Evolutionary conservation across 2,888 invertebrate species (phyloP), one percentile per base, ranked within the genome.

Genomic region (Globia sparganii): DNA sequence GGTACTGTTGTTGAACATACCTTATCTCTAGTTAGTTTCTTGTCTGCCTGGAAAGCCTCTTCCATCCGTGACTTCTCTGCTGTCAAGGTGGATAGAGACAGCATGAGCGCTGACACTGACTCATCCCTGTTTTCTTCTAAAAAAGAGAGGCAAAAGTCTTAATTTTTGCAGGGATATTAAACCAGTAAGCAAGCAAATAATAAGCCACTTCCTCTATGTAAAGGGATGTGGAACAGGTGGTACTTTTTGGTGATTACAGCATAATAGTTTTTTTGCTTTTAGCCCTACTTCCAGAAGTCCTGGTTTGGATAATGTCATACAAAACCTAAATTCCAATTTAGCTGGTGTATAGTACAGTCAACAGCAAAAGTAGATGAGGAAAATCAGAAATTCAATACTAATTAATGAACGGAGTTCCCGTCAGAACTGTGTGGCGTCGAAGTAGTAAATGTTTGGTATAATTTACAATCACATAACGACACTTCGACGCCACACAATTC

Each of bases 11-110:
- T 73, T 2, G 1, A 9, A 37, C 40, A 43, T 85, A 98, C 98
- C 88, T 94, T 96, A 82, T 97, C 97, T 82, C 96, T 93, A 0
- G 96, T 96, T n/a, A 96, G 92, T 90, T 97, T 98, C 87, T 97
- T 98, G 89, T 98, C 98, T 21, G 97, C 97, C 89, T 98, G 98
- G 92, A 98, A 99, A 64, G 97, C 98, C 71, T 98, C 98, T 94
- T 99, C 99, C 97, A 98, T 98, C 65, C 98, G 97, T 1, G 98
- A 97, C 91, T 99, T 99, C 92, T 99, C 99, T 6, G 98, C 97
- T 0, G 98, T 97, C 49, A 99, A 94, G 1, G 98, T 98, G 0
- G 98, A 97, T 67, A 99, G 93, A 0, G 98, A 98, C 86, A 98
- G 96, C 93, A 97, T 98, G 28, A 98, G 94, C 0, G 97, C 97